These are phyloP conservation scores for Aspiorhynchus laticeps DNA, from an alignment of 2,113 vertebrate species.

Conservation along the genomic window DNA sequence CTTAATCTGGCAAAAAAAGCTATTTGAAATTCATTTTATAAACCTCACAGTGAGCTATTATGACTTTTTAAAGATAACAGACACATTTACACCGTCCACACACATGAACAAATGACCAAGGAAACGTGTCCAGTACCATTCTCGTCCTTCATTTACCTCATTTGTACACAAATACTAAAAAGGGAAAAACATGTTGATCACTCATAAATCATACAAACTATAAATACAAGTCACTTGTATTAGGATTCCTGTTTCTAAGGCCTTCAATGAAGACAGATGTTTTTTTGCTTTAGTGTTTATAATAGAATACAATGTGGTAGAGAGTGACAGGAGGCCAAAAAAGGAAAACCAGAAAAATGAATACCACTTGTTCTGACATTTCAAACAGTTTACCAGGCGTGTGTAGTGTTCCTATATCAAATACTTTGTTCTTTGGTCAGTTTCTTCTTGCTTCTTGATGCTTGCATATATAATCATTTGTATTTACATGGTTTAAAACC, in stretches of 20 bases:
- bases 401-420: conserved; percentile 66
- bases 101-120: conserved; percentile 51
- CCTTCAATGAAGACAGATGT: conserved; percentile 58
- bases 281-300: conserved; percentile 52
- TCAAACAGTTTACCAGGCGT: conserved; percentile 46
- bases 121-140: conserved; percentile 58
- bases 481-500: conserved; percentile 50
- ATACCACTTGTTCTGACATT: conserved; percentile 49
- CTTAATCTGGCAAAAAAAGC: conserved; percentile 75
- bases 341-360: conserved; percentile 56
- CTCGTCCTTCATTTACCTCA: conserved; percentile 63
- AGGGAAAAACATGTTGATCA: conserved; percentile 48
- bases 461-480: conserved; percentile 74
- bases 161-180: conserved; percentile 60
- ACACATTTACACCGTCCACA: conserved; percentile 39
- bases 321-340: conserved; percentile 49
- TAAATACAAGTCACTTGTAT: conserved; percentile 19
- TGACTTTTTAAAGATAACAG: conserved; percentile 48
- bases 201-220: conserved; percentile 2
- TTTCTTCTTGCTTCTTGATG: conserved; percentile 68
- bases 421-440: conserved; percentile 82
- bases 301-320: conserved; percentile 55
- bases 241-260: conserved; percentile 29
- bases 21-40: conserved; percentile 70
- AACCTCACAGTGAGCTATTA: conserved; percentile 52